These are phyloP conservation scores for Chiropotes sagulatus DNA, from an alignment of 2,797 vertebrate genomes.

Conservation along the genomic window DNA sequence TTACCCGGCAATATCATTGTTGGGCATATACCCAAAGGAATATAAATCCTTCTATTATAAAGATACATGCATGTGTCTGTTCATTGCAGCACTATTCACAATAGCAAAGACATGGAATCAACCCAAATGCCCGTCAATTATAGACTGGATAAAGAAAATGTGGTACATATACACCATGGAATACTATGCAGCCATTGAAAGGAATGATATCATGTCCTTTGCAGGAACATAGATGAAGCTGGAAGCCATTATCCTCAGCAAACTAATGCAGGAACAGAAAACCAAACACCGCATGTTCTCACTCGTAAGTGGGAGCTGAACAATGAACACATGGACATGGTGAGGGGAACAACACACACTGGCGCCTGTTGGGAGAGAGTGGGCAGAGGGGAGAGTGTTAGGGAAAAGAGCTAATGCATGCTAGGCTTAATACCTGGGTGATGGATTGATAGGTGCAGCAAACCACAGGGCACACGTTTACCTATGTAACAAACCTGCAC, in stretches of 20 bases:
- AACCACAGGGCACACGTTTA: no score
- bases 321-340: not conserved
- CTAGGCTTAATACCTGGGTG: no score
- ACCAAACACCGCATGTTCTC: not conserved
- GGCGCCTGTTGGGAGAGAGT: no score
- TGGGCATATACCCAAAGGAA: not conserved
- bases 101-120: not conserved
- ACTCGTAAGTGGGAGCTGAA: not conserved
- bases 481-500: no score
- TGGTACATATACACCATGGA: not conserved
- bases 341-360: no score
- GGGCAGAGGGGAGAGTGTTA: no score
- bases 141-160: not conserved
- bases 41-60: not conserved
- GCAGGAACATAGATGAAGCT: not conserved
- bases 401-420: no score
- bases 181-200: not conserved
- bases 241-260: not conserved
- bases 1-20: not conserved
- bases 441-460: no score
- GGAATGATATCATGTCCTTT: not conserved
- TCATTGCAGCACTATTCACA: not conserved
- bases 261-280: not conserved
- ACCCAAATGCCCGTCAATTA: not conserved
- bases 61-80: not conserved